Percentiles rank a stretch among this genome's conserved stretches.
Conservation (phyloP, 1,140 invertebrate species). For the Scaptomyza graminum region DNA sequence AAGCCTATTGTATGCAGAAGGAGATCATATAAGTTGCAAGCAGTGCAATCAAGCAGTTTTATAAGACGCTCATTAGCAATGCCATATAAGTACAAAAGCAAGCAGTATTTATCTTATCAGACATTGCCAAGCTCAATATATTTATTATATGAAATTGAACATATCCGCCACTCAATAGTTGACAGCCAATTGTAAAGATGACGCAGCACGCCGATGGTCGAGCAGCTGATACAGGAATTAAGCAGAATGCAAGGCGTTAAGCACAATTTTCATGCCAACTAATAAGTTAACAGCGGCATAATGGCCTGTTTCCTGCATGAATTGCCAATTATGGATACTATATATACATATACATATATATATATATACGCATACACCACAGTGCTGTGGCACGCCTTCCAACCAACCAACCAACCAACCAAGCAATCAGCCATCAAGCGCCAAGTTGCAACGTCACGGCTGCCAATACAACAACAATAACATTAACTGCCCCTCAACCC, state of each 20-base stretch:
- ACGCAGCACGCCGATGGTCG: constrained; percentile 40
- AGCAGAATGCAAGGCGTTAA: constrained; percentile 35
- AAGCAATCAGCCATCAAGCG: not conserved
- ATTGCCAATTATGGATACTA: constrained; percentile 70
- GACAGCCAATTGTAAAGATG: constrained; percentile 63
- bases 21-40: not conserved
- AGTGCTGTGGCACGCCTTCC: constrained; percentile 17
- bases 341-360: not conserved
- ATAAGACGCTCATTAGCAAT: too few relatives aligned
- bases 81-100: too few relatives aligned
- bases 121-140: constrained; percentile 53
- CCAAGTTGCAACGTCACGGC: constrained; percentile 73
- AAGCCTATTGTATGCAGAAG: not conserved
- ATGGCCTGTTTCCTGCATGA: constrained; percentile 83
- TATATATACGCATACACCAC: not conserved
- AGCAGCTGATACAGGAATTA: constrained; percentile 35
- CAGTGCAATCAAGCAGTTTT: not conserved
- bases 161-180: constrained; percentile 65
- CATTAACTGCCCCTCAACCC: not conserved
- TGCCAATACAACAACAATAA: constrained; percentile 39
- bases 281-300: constrained; percentile 79
- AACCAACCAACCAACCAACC: not conserved
- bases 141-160: constrained; percentile 69
- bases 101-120: not conserved
- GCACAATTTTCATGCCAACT: constrained; percentile 69